phyloP scores from a whole-genome alignment of 2,888 invertebrate species.

The Melolontha melolontha region DNA sequence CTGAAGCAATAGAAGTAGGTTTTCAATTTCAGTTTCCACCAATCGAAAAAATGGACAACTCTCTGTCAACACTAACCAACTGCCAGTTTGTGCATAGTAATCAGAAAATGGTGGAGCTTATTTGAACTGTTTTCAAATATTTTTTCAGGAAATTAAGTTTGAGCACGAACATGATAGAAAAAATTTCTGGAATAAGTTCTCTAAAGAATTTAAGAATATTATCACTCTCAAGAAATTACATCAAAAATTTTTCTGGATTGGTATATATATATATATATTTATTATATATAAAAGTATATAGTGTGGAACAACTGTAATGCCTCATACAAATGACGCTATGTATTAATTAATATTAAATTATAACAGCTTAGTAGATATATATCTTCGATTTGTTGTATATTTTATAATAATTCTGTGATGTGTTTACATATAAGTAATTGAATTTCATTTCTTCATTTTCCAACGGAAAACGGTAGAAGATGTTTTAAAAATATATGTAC shows the following conservation, averaged over 20 bases:
- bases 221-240: conserved; percentile 89
- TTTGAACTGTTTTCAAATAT: conserved; percentile 27
- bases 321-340: neutral
- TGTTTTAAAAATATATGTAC: too few relatives aligned
- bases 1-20: conserved; percentile 81
- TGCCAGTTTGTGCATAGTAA: conserved; percentile 76
- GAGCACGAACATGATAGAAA: conserved; percentile 95
- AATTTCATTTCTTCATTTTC: too few relatives aligned
- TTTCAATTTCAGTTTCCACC: conserved; percentile 92
- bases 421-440: too few relatives aligned
- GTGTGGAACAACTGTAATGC: neutral
- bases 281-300: too few relatives aligned
- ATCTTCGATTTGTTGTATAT: too few relatives aligned
- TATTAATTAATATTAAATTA: too few relatives aligned
- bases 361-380: too few relatives aligned
- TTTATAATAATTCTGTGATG: too few relatives aligned
- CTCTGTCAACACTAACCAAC: conserved; percentile 76
- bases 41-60: conserved; percentile 95
- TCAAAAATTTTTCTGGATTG: conserved; percentile 90
- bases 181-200: conserved; percentile 85
- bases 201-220: conserved; percentile 87
- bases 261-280: conserved; percentile 64
- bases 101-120: conserved; percentile 4
- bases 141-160: conserved; percentile 83
- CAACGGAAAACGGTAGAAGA: too few relatives aligned